Conservation (phyloP, 2,888 invertebrate species). For the Dryobota labecula region DNA sequence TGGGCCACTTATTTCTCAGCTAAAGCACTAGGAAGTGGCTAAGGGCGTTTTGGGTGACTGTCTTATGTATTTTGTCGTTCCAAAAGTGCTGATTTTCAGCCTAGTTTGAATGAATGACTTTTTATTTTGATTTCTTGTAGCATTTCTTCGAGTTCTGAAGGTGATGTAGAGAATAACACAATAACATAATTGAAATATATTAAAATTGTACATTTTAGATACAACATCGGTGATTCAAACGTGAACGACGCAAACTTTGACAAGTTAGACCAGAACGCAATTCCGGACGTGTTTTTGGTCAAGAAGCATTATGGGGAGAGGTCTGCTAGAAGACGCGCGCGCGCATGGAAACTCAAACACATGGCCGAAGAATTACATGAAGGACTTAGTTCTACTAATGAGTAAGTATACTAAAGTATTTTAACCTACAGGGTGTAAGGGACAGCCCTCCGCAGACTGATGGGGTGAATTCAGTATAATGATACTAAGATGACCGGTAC, state of each 20-base stretch:
- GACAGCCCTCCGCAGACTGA: too few species aligned
- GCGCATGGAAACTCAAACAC: conserved; percentile 98
- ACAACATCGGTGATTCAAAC: conserved; percentile 97
- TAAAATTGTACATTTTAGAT: conserved; percentile 81
- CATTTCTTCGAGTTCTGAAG: not conserved
- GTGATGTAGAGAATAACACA: not conserved
- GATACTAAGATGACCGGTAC: too few species aligned
- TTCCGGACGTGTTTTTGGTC: conserved; percentile 98
- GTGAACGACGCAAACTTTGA: conserved; percentile 97
- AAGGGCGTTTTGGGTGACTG: too few species aligned
- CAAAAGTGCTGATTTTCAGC: too few species aligned
- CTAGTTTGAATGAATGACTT: not conserved
- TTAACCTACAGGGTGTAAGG: too few species aligned
- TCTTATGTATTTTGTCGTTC: too few species aligned
- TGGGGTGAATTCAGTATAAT: too few species aligned
- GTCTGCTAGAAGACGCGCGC: conserved; percentile 92
- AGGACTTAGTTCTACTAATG: conserved; percentile 90
- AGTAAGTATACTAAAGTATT: conserved; percentile 73
- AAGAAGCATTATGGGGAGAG: conserved; percentile 97
- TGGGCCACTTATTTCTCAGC: too few species aligned
- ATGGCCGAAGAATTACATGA: conserved; percentile 92
- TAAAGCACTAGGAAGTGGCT: too few species aligned
- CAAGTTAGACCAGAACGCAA: conserved; percentile 91
- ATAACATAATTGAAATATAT: not conserved
- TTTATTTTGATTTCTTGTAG: not conserved